Conservation (phyloP, 2,888 invertebrate genomes). For the Eupithecia exiguata region DNA sequence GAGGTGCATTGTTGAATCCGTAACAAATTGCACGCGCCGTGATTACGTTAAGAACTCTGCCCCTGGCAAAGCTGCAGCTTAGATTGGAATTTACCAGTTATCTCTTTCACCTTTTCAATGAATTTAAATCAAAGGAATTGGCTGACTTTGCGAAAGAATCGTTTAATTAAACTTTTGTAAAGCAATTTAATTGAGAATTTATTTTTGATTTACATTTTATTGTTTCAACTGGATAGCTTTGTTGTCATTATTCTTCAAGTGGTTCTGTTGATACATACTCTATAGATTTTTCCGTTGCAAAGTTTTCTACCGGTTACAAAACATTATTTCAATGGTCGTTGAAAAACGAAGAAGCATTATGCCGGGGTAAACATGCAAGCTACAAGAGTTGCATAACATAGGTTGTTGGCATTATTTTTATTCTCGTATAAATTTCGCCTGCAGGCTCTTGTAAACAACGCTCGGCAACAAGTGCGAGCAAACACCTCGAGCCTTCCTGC, state of each 20-base stretch:
- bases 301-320: background rate
- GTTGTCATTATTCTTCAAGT: background rate
- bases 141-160: slow-evolving; percentile 35
- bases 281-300: slow-evolving; percentile 6
- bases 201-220: slow-evolving; percentile 23
- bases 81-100: slow-evolving; percentile 71
- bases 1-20: slow-evolving; percentile 82
- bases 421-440: slow-evolving; percentile 58
- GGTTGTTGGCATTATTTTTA: slow-evolving; percentile 53
- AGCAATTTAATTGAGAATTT: slow-evolving; percentile 11
- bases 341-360: slow-evolving; percentile 25
- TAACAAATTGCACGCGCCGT: slow-evolving; percentile 80
- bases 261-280: background rate
- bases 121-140: slow-evolving; percentile 54
- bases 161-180: slow-evolving; percentile 45
- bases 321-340: background rate
- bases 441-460: slow-evolving; percentile 58
- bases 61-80: slow-evolving; percentile 60
- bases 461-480: slow-evolving; percentile 44
- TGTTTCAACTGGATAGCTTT: background rate
- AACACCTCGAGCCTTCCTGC: slow-evolving; percentile 39
- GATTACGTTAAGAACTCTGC: slow-evolving; percentile 74
- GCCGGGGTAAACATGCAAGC: slow-evolving; percentile 27
- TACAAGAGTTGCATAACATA: slow-evolving; percentile 37
- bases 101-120: slow-evolving; percentile 55